A percentile compares a stretch with the other conserved stretches of the same genome.
Evolutionary conservation across 2,797 vertebrate species (phyloP).

Genomic region (Champsocephalus esox): DNA sequence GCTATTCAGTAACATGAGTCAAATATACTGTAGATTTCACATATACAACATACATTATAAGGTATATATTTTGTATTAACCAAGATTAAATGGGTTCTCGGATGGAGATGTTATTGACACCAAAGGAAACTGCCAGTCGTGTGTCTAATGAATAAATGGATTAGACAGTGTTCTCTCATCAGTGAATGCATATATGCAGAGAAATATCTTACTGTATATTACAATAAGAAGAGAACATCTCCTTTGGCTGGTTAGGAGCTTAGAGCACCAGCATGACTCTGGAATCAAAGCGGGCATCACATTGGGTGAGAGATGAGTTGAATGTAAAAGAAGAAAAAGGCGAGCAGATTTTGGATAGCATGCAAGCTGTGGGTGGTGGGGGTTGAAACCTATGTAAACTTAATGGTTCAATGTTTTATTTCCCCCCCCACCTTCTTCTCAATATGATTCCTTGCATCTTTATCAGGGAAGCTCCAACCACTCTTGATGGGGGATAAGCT

Average conservation of each 20-base stretch:
- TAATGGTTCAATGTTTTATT: conserved; percentile 54
- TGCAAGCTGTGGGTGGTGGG: conserved; percentile 46
- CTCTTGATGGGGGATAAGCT: conserved; percentile 75
- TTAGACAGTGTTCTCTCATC: conserved; percentile 34
- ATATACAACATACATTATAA: conserved; percentile 3
- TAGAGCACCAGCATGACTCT: conserved; percentile 54
- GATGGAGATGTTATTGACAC: conserved; percentile 47
- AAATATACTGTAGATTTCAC: not conserved
- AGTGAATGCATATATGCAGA: conserved; percentile 37
- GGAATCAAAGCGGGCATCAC: conserved; percentile 61
- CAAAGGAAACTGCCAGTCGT: conserved; percentile 11
- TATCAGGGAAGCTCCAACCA: conserved; percentile 69
- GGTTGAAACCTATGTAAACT: conserved; percentile 69
- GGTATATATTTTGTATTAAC: conserved; percentile 1
- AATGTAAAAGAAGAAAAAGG: conserved; percentile 46
- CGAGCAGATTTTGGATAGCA: conserved; percentile 51
- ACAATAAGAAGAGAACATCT: conserved; percentile 33
- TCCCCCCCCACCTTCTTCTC: conserved; percentile 25
- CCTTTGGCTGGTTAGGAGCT: conserved; percentile 43
- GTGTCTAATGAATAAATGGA: conserved; percentile 38
- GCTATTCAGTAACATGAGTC: not conserved
- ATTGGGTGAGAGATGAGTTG: conserved; percentile 48
- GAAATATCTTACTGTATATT: conserved; percentile 46
- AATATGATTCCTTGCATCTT: conserved; percentile 67
- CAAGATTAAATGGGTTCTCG: conserved; percentile 44